These are phyloP conservation scores for Passer montanus DNA, from an alignment of 2,113 vertebrate species.

Conservation along the genomic window DNA sequence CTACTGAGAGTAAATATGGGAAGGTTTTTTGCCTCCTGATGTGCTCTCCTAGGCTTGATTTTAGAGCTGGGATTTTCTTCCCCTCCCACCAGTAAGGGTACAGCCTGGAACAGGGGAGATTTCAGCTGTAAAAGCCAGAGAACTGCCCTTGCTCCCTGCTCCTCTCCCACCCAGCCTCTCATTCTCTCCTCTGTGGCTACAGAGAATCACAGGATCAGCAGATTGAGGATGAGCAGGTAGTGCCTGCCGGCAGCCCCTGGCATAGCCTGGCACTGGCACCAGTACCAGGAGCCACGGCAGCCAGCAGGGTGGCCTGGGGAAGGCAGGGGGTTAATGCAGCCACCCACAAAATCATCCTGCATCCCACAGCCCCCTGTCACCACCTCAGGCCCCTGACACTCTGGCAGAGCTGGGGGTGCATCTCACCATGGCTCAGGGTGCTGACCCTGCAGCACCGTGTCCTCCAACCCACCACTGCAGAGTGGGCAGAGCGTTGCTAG, in stretches of 20 bases:
- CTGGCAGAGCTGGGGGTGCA: fast-evolving
- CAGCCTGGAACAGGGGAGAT: background rate
- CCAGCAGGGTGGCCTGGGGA: fast-evolving
- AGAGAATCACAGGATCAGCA: fast-evolving
- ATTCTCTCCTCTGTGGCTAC: background rate
- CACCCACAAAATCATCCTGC: background rate
- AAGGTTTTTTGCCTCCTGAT: slow-evolving; percentile 66
- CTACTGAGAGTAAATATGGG: slow-evolving; percentile 83
- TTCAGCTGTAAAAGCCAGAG: background rate
- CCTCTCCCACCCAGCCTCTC: background rate
- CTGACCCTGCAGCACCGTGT: background rate
- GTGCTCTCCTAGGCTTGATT: slow-evolving; percentile 18
- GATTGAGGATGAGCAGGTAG: fast-evolving
- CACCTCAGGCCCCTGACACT: fast-evolving
- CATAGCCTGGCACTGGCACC: background rate
- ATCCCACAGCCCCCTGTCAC: fast-evolving
- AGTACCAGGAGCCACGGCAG: background rate
- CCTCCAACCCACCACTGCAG: background rate
- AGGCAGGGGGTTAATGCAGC: fast-evolving
- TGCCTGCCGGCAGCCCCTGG: fast-evolving
- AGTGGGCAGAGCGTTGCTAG: background rate
- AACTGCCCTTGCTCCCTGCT: background rate
- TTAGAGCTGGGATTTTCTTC: background rate
- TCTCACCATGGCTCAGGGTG: fast-evolving
- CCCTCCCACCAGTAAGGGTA: background rate